phyloP scores from a whole-genome alignment of 1,140 invertebrate genomes.

The Idris sp. region DNA sequence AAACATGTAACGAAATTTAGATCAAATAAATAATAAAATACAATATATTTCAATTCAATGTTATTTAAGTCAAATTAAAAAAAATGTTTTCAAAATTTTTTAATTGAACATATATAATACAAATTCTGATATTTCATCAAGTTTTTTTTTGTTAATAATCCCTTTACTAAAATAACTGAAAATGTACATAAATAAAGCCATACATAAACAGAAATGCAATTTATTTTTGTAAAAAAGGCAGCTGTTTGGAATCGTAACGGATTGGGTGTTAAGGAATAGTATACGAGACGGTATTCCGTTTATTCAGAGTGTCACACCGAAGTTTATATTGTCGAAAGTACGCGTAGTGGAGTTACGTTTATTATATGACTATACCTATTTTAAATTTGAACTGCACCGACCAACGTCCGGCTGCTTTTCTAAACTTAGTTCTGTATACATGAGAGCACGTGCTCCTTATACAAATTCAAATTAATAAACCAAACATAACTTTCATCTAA shows the following conservation, averaged over 20 bases:
- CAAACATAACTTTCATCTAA: too few species aligned
- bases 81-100: too few species aligned
- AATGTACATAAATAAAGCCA: conserved; percentile 4
- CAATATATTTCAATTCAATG: too few species aligned
- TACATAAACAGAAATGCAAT: conserved; percentile 15
- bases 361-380: conserved; percentile 42
- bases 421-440: conserved; percentile 38
- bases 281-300: conserved; percentile 12
- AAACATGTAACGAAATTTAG: too few species aligned
- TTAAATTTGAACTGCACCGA: conserved; percentile 31
- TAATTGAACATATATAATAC: too few species aligned
- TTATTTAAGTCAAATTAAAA: too few species aligned
- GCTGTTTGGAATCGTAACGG: conserved; percentile 19
- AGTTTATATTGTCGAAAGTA: conserved; percentile 30
- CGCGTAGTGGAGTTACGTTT: conserved; percentile 22
- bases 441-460: conserved; percentile 21
- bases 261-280: conserved; percentile 18
- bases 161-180: conserved; percentile 1
- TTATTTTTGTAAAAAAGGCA: conserved; percentile 21
- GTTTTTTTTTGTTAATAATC: background rate
- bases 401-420: conserved; percentile 28
- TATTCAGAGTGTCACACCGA: conserved; percentile 22
- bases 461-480: conserved; percentile 3
- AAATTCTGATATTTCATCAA: too few species aligned
- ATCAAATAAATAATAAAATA: too few species aligned